Evolutionary conservation across 1,140 invertebrate genomes (phyloP), one percentile per base, ranked within the genome.

Genomic region (Micrasema minimum): DNA sequence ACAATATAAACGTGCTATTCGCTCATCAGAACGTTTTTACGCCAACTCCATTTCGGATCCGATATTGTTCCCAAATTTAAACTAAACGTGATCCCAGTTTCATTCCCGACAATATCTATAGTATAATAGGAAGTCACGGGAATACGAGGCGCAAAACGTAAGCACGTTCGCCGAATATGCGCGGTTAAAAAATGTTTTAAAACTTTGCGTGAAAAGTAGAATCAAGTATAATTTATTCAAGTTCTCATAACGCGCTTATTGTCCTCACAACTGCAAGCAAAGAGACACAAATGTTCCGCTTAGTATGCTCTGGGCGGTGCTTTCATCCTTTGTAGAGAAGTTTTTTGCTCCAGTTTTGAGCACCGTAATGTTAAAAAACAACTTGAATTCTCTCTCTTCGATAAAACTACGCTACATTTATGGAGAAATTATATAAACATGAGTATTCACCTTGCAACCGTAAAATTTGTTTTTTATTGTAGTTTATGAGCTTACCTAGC

Each of bases 221-320:
- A 64, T 64, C 43, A 46, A 35, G 43, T 46, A 45, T 64, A 16
- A 64, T 64, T 64, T 64, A 64, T 64, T 64, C 43, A 64, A 45
- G 16, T 23, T 16, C 59, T 46, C 59, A 48, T 64, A 48, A 43
- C 12, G 23, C 11, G 3, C 65, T 53, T 51, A 55, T 53, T 53
- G 46, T 53, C 65, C 23, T 51, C 11, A 16, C 11, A 14, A 66
- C 9, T 43, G 65, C 20, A 50, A 53, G 11, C 31, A 11, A 46
- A 12, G 12, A 35, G 38, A 68, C 23, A 14, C 18, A 59, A 67
- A 68, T 53, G 38, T 37, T 14, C 46, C 26, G 50, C 66, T 43
- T 41, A 68, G 37, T 57, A 43, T 14, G 23, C 66, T 59, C 66
- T 37, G 14, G 38, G 50, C 10, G n/a, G 35, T 37, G 9, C 26